Evolutionary conservation across 2,797 vertebrate genomes (phyloP), one percentile per base, ranked within the genome.

Genomic region (Rhinogobio ventralis): DNA sequence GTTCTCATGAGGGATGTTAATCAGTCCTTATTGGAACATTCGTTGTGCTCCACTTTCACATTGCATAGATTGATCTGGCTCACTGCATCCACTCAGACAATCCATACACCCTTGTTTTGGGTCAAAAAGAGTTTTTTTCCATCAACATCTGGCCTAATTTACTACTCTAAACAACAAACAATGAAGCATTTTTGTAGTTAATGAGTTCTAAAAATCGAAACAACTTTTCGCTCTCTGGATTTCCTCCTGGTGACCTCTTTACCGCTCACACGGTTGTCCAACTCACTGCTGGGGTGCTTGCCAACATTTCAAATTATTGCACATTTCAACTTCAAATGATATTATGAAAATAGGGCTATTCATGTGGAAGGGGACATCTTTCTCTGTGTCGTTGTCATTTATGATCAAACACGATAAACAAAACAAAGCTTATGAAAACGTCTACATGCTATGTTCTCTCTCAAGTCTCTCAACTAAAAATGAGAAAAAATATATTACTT

Each of bases 131-230:
- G 28, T 39, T 83, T 60, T 81, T 85, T 88, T 80, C 74, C 81
- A 83, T 53, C 62, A 74, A 28, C 69, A 66, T 60, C 28, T 51
- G 33, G 8, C 46, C 49, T 68, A 39, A 45, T 23, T 57, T 51
- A 10, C 84, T 36, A n/a, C 10, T 42, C 25, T 46, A 55, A 85
- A 77, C 15, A 75, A 36, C 19, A 51, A 76, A 79, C 11, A 77
- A 30, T 14, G 36, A 66, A 66, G 77, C 82, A 85, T 83, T 71
- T 87, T 51, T 69, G 68, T 71, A 85, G 72, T 72, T 87, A 85
- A 85, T 86, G 77, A 79, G 62, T 73, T 67, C 23, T 33, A 81
- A 82, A 83, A 83, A 86, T 88, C 67, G 17, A 88, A 82, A 83
- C 57, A 20, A 33, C 30, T 81, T 68, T 82, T 74, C 25, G 67